These are phyloP conservation scores for Pithecia hirsuta DNA, from an alignment of 2,797 vertebrate genomes.

Conservation along the genomic window DNA sequence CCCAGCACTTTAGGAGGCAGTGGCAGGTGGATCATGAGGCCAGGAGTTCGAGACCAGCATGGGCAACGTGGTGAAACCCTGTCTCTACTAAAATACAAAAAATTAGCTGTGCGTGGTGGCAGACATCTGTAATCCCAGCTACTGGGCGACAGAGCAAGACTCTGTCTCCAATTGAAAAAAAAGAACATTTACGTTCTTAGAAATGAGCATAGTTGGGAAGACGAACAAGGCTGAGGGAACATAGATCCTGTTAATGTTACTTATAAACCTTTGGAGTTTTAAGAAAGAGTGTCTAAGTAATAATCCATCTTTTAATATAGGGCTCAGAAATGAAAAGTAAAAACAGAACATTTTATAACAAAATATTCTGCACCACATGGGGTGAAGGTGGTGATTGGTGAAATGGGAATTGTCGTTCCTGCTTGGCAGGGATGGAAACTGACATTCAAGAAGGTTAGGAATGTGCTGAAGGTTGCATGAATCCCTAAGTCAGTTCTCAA, in stretches of 20 bases:
- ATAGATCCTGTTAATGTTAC: not conserved
- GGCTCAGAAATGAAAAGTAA: constrained; percentile 3
- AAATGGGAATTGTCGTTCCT: not conserved
- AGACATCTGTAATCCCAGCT: too few species aligned
- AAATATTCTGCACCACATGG: not conserved
- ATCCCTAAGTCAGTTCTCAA: not conserved
- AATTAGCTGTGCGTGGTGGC: too few species aligned
- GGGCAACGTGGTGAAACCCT: too few species aligned
- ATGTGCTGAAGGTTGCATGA: not conserved
- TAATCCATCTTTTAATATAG: not conserved
- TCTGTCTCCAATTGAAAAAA: too few species aligned
- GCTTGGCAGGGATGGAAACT: not conserved
- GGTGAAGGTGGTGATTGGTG: not conserved
- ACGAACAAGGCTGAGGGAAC: not conserved
- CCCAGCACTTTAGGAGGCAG: too few species aligned
- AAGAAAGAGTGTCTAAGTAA: not conserved
- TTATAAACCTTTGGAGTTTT: constrained; percentile 27
- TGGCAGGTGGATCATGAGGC: too few species aligned
- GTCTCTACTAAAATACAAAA: too few species aligned
- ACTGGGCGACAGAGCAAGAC: too few species aligned
- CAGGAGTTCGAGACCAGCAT: too few species aligned
- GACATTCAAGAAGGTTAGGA: not conserved
- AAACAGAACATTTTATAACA: not conserved
- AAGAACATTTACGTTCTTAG: too few species aligned
- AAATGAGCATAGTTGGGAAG: not conserved